phyloP scores from a whole-genome alignment of 1,140 invertebrate species.

The Bathynomus jamesi region DNA sequence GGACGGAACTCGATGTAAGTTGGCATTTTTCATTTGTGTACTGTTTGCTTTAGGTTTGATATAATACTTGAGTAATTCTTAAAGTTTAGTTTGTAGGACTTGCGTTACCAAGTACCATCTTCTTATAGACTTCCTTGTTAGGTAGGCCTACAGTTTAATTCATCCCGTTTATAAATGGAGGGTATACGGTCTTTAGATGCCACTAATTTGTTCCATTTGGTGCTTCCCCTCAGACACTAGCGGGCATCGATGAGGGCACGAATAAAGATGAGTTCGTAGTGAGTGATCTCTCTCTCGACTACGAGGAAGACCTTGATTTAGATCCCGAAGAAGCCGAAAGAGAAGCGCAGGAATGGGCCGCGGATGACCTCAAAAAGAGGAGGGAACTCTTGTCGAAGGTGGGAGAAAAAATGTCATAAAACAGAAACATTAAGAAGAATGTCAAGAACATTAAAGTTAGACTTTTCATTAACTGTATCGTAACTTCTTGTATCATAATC shows the following conservation, averaged over 20 bases:
- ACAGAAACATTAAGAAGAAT: not conserved
- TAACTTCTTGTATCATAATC: no score
- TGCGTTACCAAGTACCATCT: no score
- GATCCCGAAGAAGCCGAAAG: slow-evolving; percentile 14
- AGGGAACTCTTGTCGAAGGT: slow-evolving; percentile 19
- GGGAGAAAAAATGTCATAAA: not conserved
- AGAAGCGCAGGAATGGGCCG: slow-evolving; percentile 16
- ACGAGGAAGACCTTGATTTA: slow-evolving; percentile 23
- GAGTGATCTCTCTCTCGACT: slow-evolving; percentile 35
- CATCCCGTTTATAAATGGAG: no score
- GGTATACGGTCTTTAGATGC: no score
- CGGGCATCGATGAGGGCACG: slow-evolving; percentile 47
- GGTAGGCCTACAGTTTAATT: not conserved
- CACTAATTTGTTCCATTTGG: no score
- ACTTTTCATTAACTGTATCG: no score
- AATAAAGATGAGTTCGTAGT: slow-evolving; percentile 42
- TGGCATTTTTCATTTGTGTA: no score
- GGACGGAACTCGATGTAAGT: slow-evolving; percentile 55
- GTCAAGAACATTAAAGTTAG: no score
- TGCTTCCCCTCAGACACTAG: slow-evolving; percentile 48
- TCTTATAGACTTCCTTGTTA: no score
- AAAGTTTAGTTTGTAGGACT: no score
- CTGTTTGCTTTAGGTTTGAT: no score
- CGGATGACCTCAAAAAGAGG: slow-evolving; percentile 18
- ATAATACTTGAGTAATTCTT: no score